phyloP scores from a whole-genome alignment of 1,140 invertebrate genomes.

The Drosophila erecta region DNA sequence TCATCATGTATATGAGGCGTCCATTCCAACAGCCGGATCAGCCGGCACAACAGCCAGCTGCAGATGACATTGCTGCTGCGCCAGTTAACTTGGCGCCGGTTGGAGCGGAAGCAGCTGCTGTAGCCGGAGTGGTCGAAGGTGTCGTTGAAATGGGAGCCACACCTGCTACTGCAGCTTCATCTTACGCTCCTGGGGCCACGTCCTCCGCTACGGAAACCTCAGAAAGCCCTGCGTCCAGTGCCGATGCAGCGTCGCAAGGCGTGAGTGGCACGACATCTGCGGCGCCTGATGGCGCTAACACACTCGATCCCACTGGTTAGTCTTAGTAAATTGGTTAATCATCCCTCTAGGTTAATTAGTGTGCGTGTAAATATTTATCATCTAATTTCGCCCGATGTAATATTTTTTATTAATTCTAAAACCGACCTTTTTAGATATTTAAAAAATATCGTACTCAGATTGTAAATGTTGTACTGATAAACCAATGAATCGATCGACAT shows the following conservation, averaged over 20 bases:
- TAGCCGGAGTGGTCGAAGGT: not conserved
- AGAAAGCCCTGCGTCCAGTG: slow-evolving; percentile 3
- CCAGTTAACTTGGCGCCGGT: slow-evolving; percentile 32
- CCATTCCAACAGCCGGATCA: slow-evolving; percentile 85
- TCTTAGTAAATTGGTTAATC: slow-evolving; percentile 68
- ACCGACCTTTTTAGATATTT: slow-evolving; percentile 73
- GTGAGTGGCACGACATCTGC: slow-evolving; percentile 34
- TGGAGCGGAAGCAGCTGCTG: slow-evolving; percentile 12
- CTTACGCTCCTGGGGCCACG: slow-evolving; percentile 1
- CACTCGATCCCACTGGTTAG: slow-evolving; percentile 81
- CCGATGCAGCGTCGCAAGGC: slow-evolving; percentile 3
- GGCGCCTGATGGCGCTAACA: slow-evolving; percentile 24
- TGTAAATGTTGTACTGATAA: slow-evolving; percentile 76
- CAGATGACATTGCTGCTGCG: slow-evolving; percentile 41
- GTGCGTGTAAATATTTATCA: slow-evolving; percentile 82
- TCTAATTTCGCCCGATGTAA: slow-evolving; percentile 64
- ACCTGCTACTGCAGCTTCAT: not conserved
- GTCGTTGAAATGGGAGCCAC: slow-evolving; percentile 3
- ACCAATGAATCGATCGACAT: slow-evolving; percentile 47
- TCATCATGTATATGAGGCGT: slow-evolving; percentile 91
- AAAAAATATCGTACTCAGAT: slow-evolving; percentile 76
- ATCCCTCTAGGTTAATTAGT: slow-evolving; percentile 75
- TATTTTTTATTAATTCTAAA: slow-evolving; percentile 76
- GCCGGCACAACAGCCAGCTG: slow-evolving; percentile 24
- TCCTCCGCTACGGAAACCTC: slow-evolving; percentile 13